Evolutionary conservation across 2,113 vertebrate genomes (phyloP), one percentile per base, ranked within the genome.

Genomic region (Takifugu flavidus): DNA sequence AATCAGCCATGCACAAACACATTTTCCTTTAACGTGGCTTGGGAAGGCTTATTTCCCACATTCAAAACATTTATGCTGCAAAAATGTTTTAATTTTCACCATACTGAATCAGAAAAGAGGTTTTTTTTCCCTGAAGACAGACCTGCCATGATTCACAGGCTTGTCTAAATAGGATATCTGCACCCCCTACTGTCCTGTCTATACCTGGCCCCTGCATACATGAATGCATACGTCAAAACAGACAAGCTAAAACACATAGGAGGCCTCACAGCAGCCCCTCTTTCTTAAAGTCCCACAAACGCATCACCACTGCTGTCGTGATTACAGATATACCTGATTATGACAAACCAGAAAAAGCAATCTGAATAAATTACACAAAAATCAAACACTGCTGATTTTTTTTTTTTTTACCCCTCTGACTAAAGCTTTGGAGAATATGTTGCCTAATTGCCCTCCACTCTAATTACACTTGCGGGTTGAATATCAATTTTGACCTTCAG

Each of bases 401-500:
- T 85, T 77, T 81, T 31, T 31, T 39, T 39, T 39, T 39, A 39
- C 72, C 85, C 77, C 80, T 74, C 73, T 77, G 79, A 87, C 86
- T 85, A 85, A 81, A 81, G 85, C 87, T 86, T 89, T 87, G 80
- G 83, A 87, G 87, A 85, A 89, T 89, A 82, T 88, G 83, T 39
- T 10, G 34, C 34, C 34, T 87, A 91, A 92, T 89, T 89, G 80
- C 78, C 85, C 34, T 10, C 87, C 86, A 77, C 71, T 92, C 91
- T 94, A 91, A 91, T 92, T 93, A 93, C 89, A 91, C 88, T 89
- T 89, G 86, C 89, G 84, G 62, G 83, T 90, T 91, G 93, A 91
- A 93, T 91, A 93, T 92, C 85, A 93, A 90, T 94, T 39, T 95
- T 94, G 91, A 93, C 92, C 92, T 96, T 92, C 92, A 93, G 90